Conservation (phyloP, 2,797 vertebrate genomes). For the Pogonophryne albipinna region DNA sequence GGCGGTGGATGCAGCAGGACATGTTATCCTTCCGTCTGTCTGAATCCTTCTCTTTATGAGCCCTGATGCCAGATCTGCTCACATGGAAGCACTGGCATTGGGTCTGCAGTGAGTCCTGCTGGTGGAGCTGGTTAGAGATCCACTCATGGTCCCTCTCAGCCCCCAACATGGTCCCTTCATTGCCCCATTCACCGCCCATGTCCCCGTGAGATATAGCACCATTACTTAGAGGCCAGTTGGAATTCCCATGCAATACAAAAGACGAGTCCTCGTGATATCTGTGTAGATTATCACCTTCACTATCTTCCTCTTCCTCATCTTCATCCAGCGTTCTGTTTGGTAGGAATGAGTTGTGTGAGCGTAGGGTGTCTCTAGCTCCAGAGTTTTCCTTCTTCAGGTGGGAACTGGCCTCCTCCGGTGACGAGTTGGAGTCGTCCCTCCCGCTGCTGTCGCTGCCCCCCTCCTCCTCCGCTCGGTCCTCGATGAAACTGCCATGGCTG, state of each 20-base stretch:
- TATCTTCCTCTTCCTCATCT: conserved; percentile 87
- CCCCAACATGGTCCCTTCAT: conserved; percentile 49
- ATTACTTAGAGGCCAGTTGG: conserved; percentile 83
- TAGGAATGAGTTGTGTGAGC: conserved; percentile 90
- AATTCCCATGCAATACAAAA: conserved; percentile 81
- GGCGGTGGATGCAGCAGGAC: conserved; percentile 83
- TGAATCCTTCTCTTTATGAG: conserved; percentile 68
- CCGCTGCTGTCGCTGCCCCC: conserved; percentile 77
- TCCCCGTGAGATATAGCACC: conserved; percentile 48
- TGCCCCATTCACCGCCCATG: conserved; percentile 51
- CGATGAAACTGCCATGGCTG: conserved; percentile 74
- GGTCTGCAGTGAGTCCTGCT: conserved; percentile 76
- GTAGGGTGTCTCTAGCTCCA: conserved; percentile 36
- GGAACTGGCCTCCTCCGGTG: conserved; percentile 68
- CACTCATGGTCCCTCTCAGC: conserved; percentile 63
- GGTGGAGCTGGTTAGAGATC: conserved; percentile 62
- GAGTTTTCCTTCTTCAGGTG: conserved; percentile 45
- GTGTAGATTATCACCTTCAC: conserved; percentile 80
- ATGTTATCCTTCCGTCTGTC: conserved; percentile 62
- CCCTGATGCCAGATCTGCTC: conserved; percentile 76
- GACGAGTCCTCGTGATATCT: conserved; percentile 81
- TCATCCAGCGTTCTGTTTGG: conserved; percentile 85
- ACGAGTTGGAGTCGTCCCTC: conserved; percentile 72
- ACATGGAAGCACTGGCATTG: conserved; percentile 63
- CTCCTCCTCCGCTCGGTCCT: conserved; percentile 75